A percentile compares a stretch with the other conserved stretches of the same genome.
phyloP scores from a whole-genome alignment of 2,797 vertebrate genomes.

The Tachyglossus aculeatus region DNA sequence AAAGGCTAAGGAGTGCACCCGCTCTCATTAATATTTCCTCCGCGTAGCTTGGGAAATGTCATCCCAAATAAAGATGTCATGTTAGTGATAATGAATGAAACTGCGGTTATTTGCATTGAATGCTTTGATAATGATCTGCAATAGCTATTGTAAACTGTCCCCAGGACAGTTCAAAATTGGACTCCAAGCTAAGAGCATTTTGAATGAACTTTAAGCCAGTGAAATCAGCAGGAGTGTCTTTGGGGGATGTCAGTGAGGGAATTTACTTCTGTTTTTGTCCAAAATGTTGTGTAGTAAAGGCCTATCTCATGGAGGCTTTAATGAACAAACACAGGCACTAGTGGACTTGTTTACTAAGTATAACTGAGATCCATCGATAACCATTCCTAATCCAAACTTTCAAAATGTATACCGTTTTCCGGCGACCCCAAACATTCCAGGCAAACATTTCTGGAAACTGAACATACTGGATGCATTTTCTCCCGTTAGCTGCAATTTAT shows the following conservation, averaged over 20 bases:
- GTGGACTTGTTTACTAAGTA: constrained; percentile 74
- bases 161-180: constrained; percentile 80
- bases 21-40: constrained; percentile 80
- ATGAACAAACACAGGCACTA: constrained; percentile 75
- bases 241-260: constrained; percentile 70
- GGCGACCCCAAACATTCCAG: constrained; percentile 39
- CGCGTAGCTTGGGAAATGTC: constrained; percentile 78
- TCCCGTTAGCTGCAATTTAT: constrained; percentile 63
- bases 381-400: constrained; percentile 58
- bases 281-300: constrained; percentile 79
- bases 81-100: constrained; percentile 82
- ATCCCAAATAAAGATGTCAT: constrained; percentile 82
- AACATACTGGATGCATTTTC: constrained; percentile 38
- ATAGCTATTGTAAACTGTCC: constrained; percentile 81
- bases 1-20: constrained; percentile 75
- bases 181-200: constrained; percentile 78
- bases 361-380: constrained; percentile 68
- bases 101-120: constrained; percentile 82
- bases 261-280: constrained; percentile 79
- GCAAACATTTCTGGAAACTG: constrained; percentile 54
- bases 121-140: constrained; percentile 80
- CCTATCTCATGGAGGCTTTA: constrained; percentile 74
- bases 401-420: background rate
- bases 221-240: constrained; percentile 71
- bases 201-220: constrained; percentile 78